phyloP scores from a whole-genome alignment of 2,797 vertebrate genomes.

The Anguilla marmorata region DNA sequence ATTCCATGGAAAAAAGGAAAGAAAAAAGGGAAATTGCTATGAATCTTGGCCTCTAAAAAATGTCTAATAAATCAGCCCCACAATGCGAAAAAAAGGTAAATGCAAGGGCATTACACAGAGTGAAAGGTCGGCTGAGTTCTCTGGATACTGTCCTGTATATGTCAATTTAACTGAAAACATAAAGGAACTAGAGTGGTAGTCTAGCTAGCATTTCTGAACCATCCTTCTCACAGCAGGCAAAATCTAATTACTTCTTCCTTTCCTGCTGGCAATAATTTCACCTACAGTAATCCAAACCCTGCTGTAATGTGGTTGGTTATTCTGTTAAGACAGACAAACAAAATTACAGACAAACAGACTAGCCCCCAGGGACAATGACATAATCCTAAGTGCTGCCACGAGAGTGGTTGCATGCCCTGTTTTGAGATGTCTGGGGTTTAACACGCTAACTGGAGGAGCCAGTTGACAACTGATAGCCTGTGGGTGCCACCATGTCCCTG shows the following conservation, averaged over 20 bases:
- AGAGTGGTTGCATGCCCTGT: background rate
- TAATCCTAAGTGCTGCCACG: slow-evolving; percentile 6
- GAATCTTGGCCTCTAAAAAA: background rate
- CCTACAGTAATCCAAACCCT: background rate
- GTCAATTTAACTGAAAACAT: background rate
- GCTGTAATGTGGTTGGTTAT: background rate
- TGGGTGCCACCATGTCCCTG: background rate
- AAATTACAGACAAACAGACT: slow-evolving; percentile 5
- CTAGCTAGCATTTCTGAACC: background rate
- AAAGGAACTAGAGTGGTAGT: background rate
- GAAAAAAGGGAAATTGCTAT: background rate
- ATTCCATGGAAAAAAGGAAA: background rate
- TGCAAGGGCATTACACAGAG: background rate
- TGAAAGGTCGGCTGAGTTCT: background rate
- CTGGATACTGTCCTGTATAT: background rate
- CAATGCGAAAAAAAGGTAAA: background rate
- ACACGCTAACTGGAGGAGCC: background rate
- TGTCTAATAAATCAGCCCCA: background rate
- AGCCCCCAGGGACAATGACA: slow-evolving; percentile 8
- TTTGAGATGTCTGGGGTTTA: background rate
- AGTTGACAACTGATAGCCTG: background rate
- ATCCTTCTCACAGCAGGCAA: slow-evolving; percentile 1
- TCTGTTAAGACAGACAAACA: background rate
- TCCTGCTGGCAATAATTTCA: background rate
- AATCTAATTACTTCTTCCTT: background rate